Evolutionary conservation across 2,888 invertebrate species (phyloP), one percentile per base, ranked within the genome.

Genomic region (Pristionchus mayeri): DNA sequence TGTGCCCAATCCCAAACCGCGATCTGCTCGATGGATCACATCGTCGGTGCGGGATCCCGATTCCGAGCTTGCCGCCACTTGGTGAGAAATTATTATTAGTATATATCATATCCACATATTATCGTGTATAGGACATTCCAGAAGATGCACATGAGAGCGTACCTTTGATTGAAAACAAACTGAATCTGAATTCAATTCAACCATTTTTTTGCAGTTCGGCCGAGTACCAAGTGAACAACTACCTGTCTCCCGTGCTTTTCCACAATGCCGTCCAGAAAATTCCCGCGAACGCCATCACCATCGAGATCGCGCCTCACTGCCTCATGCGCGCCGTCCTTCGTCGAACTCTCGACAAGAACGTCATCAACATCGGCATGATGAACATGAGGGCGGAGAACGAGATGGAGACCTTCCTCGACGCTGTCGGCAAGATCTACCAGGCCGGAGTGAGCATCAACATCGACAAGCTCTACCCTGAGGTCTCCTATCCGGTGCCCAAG

Each of bases 261-360:
- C 89, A 97, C 92, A 97, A 97, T 93, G 97, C 96, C 13, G 93
- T 98, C 88, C 94, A 95, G 89, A 95, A 96, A 93, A 95, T 98
- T 75, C 99, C 98, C 24, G 95, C 95, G 90, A 96, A 96, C 93
- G 97, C 98, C 9, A 94, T 98, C 88, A 95, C 96, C 87, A 95
- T 99, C 92, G 98, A 99, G 87, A 90, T 98, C 91, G 98, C 98
- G 16, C 98, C 98, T 24, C 98, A 98, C 93, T 96, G 96, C 91
- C 95, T 98, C 88, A 95, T 99, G 88, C 97, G 98, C 94, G 96
- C 98, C 34, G 96, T 99, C 92, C 94, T 99, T 48, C 96, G 96
- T 93, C 95, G 98, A 89, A 96, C 97, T 13, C 94, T 97, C 0
- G 95, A 95, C 0, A 92, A 95, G 83, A 95, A 95, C 3, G 95